Conservation (phyloP, 2,797 vertebrate genomes). For the Silurus aristotelis region DNA sequence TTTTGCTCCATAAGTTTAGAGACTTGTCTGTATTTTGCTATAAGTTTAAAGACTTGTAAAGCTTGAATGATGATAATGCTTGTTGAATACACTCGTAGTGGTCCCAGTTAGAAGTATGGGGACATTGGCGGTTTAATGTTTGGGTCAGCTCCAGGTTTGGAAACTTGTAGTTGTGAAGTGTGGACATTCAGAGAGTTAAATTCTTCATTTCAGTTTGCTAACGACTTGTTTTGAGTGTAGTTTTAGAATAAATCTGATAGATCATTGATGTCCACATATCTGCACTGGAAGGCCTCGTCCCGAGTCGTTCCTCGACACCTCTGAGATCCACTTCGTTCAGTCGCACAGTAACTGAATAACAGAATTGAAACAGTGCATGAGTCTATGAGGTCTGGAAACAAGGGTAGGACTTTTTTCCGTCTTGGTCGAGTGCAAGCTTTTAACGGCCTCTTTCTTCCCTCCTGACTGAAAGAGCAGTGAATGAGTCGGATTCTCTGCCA, state of each 20-base stretch:
- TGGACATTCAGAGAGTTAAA: neutral
- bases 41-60: neutral
- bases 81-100: neutral
- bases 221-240: neutral
- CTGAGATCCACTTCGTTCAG: neutral
- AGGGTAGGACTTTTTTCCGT: slow-evolving; percentile 5
- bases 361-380: neutral
- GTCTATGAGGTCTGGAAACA: neutral
- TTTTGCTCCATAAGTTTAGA: neutral
- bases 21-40: too few species aligned
- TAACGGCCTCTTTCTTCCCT: slow-evolving; percentile 37
- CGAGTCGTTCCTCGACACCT: neutral
- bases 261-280: neutral
- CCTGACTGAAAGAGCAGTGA: slow-evolving; percentile 43
- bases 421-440: slow-evolving; percentile 34
- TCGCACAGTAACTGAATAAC: neutral
- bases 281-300: neutral
- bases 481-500: slow-evolving; percentile 50
- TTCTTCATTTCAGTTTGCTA: neutral
- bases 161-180: neutral
- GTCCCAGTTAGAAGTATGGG: neutral
- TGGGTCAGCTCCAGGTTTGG: neutral
- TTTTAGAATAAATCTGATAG: neutral
- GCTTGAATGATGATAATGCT: too few species aligned
- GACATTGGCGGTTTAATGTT: neutral